phyloP scores from a whole-genome alignment of 2,797 vertebrate species.

The Gambusia yucatana region DNA sequence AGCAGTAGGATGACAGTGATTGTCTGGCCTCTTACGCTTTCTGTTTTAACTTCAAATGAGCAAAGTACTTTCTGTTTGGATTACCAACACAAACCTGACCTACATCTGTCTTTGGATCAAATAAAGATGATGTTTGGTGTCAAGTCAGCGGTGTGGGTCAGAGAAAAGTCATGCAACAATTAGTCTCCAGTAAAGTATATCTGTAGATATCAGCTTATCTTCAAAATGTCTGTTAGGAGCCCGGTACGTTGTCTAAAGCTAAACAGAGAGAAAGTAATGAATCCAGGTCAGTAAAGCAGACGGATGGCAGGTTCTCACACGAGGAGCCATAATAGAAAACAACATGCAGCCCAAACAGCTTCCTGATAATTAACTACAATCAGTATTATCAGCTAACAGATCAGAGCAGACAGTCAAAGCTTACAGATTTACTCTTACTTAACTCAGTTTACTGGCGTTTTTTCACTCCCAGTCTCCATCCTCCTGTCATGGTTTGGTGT shows the following conservation, averaged over 20 bases:
- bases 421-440: slow-evolving; percentile 19
- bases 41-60: slow-evolving; percentile 66
- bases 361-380: slow-evolving; percentile 50
- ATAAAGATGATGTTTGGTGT: slow-evolving; percentile 32
- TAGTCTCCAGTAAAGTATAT: background rate
- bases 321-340: background rate
- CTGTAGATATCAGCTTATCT: background rate
- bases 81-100: slow-evolving; percentile 62
- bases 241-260: background rate
- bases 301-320: slow-evolving; percentile 14
- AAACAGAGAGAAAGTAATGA: background rate
- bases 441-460: background rate
- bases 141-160: slow-evolving; percentile 29
- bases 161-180: slow-evolving; percentile 12
- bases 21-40: slow-evolving; percentile 13
- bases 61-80: slow-evolving; percentile 58
- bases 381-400: slow-evolving; percentile 43
- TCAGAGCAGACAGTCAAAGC: slow-evolving; percentile 35
- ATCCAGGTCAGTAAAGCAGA: slow-evolving; percentile 22
- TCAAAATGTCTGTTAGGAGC: background rate
- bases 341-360: slow-evolving; percentile 23
- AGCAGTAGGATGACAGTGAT: slow-evolving; percentile 63
- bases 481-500: background rate
- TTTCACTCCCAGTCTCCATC: background rate
- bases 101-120: slow-evolving; percentile 25